These are phyloP conservation scores for Geopemphigus sp. DNA, from an alignment of 1,140 invertebrate species.

Conservation along the genomic window DNA sequence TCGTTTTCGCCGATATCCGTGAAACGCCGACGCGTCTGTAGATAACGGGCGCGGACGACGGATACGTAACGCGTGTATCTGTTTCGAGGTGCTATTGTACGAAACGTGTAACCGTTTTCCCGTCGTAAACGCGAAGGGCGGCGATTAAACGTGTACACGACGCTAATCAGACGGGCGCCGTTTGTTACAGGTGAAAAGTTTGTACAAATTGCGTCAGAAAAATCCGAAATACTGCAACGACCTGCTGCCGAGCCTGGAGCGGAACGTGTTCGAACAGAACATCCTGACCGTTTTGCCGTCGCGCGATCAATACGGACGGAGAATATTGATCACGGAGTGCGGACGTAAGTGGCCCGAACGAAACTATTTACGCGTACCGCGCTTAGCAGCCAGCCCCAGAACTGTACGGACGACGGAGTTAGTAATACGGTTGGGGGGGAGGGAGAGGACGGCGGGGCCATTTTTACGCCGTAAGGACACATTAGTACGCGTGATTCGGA, in stretches of 20 bases:
- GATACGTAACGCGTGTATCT: no score
- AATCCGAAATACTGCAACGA: slow-evolving; percentile 60
- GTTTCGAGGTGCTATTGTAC: neutral
- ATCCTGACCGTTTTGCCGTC: slow-evolving; percentile 62
- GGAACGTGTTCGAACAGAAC: slow-evolving; percentile 58
- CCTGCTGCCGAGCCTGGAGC: slow-evolving; percentile 58
- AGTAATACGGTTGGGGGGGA: no score
- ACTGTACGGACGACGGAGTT: no score
- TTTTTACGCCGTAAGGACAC: no score
- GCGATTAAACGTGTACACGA: neutral
- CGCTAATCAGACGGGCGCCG: neutral
- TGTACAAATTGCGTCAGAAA: slow-evolving; percentile 61
- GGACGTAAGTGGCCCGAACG: slow-evolving; percentile 59
- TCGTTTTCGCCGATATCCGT: no score
- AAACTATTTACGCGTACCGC: no score
- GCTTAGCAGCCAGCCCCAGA: no score
- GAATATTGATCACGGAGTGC: slow-evolving; percentile 61
- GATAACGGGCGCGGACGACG: no score
- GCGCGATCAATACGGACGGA: slow-evolving; percentile 59
- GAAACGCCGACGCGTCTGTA: no score
- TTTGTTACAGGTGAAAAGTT: slow-evolving; percentile 60
- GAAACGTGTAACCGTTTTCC: no score
- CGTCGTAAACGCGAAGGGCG: neutral
- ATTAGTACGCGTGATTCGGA: no score
- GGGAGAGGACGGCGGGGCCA: no score